These are phyloP conservation scores for Xylocampa areola DNA, from an alignment of 2,888 invertebrate genomes.

Conservation along the genomic window DNA sequence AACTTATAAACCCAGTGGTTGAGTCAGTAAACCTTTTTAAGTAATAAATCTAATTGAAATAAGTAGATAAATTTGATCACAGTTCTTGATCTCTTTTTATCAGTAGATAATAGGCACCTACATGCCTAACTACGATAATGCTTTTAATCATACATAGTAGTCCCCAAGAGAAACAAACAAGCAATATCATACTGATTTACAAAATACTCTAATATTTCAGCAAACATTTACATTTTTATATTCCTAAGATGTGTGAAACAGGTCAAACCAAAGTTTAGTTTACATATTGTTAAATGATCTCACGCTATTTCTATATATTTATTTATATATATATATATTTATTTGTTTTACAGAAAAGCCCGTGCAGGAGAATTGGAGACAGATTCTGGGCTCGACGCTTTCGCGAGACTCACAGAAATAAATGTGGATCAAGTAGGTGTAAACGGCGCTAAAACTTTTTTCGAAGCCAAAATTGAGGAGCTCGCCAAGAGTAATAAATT, in stretches of 20 bases:
- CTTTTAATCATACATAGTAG: too few relatives aligned
- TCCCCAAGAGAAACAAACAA: not conserved
- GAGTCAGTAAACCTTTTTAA: slow-evolving; percentile 4
- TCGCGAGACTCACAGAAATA: slow-evolving; percentile 96
- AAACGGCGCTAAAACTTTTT: slow-evolving; percentile 98
- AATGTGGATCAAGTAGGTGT: slow-evolving; percentile 98
- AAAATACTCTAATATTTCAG: not conserved
- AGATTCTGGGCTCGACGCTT: slow-evolving; percentile 95
- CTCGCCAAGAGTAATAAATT: slow-evolving; percentile 95
- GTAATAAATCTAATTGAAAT: too few relatives aligned
- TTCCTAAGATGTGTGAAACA: not conserved
- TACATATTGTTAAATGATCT: not conserved
- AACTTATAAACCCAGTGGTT: not conserved
- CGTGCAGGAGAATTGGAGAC: slow-evolving; percentile 96
- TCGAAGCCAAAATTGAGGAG: slow-evolving; percentile 98
- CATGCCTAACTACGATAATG: too few relatives aligned
- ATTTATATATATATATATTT: too few relatives aligned
- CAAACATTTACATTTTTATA: not conserved
- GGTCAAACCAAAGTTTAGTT: too few relatives aligned
- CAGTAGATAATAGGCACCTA: too few relatives aligned
- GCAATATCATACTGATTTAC: not conserved
- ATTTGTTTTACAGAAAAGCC: slow-evolving; percentile 92
- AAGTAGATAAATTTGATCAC: too few relatives aligned
- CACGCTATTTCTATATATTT: slow-evolving; percentile 5
- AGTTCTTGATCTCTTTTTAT: too few relatives aligned